phyloP scores from a whole-genome alignment of 2,888 invertebrate species.

The Fissipunctia ypsillon region DNA sequence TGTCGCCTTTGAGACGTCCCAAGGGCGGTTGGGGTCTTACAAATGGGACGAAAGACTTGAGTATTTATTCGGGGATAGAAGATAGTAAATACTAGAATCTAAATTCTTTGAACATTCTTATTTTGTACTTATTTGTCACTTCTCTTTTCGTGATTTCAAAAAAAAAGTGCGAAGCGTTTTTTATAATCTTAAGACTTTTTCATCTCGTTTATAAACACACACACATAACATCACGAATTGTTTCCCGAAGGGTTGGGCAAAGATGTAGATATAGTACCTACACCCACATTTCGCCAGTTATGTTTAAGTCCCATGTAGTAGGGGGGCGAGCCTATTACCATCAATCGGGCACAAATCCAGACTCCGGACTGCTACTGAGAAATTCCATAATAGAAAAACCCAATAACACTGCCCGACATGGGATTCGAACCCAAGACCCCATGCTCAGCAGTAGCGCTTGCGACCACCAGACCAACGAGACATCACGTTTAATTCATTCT shows the following conservation, averaged over 20 bases:
- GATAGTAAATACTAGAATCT: slow-evolving; percentile 42
- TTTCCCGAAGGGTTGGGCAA: background rate
- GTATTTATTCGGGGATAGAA: slow-evolving; percentile 46
- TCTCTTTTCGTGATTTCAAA: background rate
- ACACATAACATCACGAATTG: background rate
- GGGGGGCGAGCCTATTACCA: too few species aligned
- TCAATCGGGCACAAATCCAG: too few species aligned
- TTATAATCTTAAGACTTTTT: background rate
- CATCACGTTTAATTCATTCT: background rate
- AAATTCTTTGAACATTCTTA: background rate
- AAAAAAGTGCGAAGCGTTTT: background rate
- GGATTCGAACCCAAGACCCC: too few species aligned
- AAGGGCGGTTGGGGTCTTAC: slow-evolving; percentile 51
- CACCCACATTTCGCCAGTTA: too few species aligned
- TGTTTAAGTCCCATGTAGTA: too few species aligned
- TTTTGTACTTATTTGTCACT: background rate
- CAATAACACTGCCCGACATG: too few species aligned
- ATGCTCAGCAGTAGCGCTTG: background rate
- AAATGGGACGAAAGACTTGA: slow-evolving; percentile 44
- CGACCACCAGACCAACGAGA: background rate
- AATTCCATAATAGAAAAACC: too few species aligned
- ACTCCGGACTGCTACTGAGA: too few species aligned
- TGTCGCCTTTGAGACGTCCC: slow-evolving; percentile 64
- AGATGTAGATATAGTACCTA: too few species aligned
- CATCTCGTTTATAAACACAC: background rate